Conservation (phyloP, 2,888 invertebrate genomes). For the Xiphydria camelus region DNA sequence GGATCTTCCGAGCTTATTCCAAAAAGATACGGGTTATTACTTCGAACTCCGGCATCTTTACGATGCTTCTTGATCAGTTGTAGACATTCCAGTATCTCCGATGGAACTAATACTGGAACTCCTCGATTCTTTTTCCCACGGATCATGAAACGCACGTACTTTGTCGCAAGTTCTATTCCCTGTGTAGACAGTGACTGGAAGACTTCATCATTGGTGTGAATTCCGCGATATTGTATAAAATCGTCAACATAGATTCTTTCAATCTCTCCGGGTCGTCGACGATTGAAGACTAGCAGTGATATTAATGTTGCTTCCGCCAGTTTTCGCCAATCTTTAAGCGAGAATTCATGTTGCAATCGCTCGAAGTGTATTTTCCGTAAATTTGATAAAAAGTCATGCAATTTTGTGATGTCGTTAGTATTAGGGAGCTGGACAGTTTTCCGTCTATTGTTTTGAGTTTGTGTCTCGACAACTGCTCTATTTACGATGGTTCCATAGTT, state of each 20-base stretch:
- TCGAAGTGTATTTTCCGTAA: neutral
- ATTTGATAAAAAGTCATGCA: neutral
- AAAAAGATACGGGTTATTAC: constrained; percentile 4
- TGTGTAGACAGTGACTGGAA: neutral
- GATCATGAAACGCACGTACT: constrained; percentile 11
- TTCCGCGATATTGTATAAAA: constrained; percentile 4
- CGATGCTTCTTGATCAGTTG: neutral
- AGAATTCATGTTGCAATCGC: neutral
- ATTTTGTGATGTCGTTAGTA: constrained; percentile 2
- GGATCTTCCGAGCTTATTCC: too few species aligned
- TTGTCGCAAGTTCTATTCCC: neutral
- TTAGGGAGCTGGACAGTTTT: constrained; percentile 9
- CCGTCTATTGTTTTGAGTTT: constrained; percentile 4
- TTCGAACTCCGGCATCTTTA: neutral
- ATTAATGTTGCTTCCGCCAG: constrained; percentile 7
- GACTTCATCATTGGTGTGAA: constrained; percentile 1
- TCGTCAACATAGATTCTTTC: constrained; percentile 9
- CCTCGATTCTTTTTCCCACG: constrained; percentile 13
- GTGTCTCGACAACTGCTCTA: constrained; percentile 9
- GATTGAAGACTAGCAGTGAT: constrained; percentile 12
- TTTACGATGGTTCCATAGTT: constrained; percentile 13
- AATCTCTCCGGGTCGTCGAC: constrained; percentile 13
- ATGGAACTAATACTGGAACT: constrained; percentile 14
- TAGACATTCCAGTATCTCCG: constrained; percentile 7
- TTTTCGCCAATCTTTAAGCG: neutral